phyloP scores from a whole-genome alignment of 2,797 vertebrate species.

The Alosa sapidissima region DNA sequence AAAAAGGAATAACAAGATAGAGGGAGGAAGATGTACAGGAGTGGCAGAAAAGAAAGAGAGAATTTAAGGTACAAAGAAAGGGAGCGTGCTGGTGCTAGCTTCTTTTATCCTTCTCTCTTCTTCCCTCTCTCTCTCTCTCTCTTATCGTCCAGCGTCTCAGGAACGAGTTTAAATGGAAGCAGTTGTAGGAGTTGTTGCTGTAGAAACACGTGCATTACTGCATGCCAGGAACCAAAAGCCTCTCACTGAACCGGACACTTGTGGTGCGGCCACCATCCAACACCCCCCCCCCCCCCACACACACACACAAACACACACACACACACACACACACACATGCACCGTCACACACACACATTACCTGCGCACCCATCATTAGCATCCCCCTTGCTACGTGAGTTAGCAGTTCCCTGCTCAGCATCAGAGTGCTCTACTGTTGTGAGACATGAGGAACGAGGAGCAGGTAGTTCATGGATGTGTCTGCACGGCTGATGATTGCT shows the following conservation, averaged over 20 bases:
- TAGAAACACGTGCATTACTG: neutral
- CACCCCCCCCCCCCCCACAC: neutral
- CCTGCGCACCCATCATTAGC: no score
- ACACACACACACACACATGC: neutral
- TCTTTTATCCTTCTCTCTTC: neutral
- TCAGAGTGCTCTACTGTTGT: neutral
- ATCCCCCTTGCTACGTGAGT: neutral
- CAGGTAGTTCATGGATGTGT: no score
- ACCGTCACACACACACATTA: neutral
- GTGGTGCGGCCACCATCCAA: neutral
- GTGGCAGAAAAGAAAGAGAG: neutral
- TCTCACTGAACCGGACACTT: slow-evolving; percentile 1
- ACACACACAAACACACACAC: neutral
- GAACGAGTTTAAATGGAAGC: neutral
- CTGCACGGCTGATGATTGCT: no score
- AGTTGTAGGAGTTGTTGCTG: slow-evolving; percentile 7
- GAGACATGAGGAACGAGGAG: no score
- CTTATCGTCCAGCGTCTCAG: neutral
- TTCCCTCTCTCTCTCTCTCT: neutral
- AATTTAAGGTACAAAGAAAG: neutral
- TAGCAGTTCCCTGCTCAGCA: neutral
- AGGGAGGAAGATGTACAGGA: neutral
- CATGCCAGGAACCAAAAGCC: neutral
- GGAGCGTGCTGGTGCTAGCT: neutral
- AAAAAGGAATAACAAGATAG: neutral